phyloP scores from a whole-genome alignment of 2,113 vertebrate species.

The Podarcis raffonei region DNA sequence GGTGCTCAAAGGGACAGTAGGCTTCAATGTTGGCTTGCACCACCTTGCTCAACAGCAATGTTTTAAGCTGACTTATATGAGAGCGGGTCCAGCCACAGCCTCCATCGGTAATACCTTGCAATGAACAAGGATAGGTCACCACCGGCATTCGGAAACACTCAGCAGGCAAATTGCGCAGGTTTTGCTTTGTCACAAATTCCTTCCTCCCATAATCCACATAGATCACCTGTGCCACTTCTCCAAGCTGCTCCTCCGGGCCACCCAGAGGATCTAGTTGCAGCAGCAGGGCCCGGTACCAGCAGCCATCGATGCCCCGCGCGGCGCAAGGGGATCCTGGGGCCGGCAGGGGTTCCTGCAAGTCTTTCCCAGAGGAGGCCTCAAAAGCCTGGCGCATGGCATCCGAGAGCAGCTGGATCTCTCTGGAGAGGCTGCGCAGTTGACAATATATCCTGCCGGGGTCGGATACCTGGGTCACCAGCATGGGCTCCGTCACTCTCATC shows the following conservation, averaged over 20 bases:
- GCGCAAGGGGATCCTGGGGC: slow-evolving; percentile 87
- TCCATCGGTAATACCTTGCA: slow-evolving; percentile 83
- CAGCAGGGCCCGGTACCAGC: slow-evolving; percentile 89
- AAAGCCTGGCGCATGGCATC: slow-evolving; percentile 79
- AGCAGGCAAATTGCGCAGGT: slow-evolving; percentile 77
- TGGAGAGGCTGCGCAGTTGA: slow-evolving; percentile 87
- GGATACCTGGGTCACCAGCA: slow-evolving; percentile 86
- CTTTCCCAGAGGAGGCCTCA: slow-evolving; percentile 21
- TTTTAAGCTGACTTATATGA: slow-evolving; percentile 79
- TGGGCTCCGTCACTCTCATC: slow-evolving; percentile 80
- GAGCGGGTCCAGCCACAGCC: slow-evolving; percentile 81
- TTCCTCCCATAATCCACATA: slow-evolving; percentile 90
- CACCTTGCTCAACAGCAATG: slow-evolving; percentile 78
- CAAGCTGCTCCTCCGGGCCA: slow-evolving; percentile 33
- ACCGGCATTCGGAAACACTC: slow-evolving; percentile 92
- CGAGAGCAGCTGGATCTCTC: slow-evolving; percentile 83
- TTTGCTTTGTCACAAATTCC: slow-evolving; percentile 78
- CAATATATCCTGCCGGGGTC: slow-evolving; percentile 87
- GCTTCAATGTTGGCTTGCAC: slow-evolving; percentile 86
- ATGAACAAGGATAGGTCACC: slow-evolving; percentile 87
- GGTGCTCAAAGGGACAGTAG: slow-evolving; percentile 86
- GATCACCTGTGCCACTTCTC: slow-evolving; percentile 81
- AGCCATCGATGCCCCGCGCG: slow-evolving; percentile 82
- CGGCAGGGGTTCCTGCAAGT: slow-evolving; percentile 53
- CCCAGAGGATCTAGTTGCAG: slow-evolving; percentile 75